These are phyloP conservation scores for Turritopsis dohrnii DNA, from an alignment of 30 jellyfish, hydroid and myxozoan genomes.

Conservation along the genomic window DNA sequence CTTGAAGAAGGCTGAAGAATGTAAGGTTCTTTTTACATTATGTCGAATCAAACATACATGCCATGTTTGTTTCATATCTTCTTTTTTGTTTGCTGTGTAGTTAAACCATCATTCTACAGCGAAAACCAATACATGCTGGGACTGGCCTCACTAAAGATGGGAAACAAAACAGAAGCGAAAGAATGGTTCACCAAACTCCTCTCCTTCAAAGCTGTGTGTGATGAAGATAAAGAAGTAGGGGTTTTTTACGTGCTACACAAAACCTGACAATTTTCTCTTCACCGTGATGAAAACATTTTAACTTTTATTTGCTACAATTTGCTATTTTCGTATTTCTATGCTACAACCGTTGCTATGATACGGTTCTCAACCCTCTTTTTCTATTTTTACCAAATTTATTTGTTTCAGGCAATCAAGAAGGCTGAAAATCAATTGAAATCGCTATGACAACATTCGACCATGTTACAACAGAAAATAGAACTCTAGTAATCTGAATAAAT, in stretches of 20 bases:
- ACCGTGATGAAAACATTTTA: too few relatives aligned
- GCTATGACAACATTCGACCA: too few relatives aligned
- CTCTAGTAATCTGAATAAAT: too few relatives aligned
- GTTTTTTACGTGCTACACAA: not conserved
- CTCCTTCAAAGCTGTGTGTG: conserved; percentile 35
- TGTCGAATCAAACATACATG: not conserved
- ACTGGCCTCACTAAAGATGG: conserved; percentile 39
- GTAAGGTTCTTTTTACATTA: conserved; percentile 33
- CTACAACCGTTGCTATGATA: too few relatives aligned
- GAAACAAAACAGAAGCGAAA: conserved; percentile 64
- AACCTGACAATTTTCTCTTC: not conserved
- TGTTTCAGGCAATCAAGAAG: too few relatives aligned
- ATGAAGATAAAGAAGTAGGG: conserved; percentile 56
- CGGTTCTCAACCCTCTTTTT: too few relatives aligned
- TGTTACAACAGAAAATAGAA: too few relatives aligned
- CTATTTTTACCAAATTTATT: too few relatives aligned
- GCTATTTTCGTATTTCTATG: too few relatives aligned
- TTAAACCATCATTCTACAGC: conserved; percentile 77
- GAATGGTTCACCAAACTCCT: conserved; percentile 57
- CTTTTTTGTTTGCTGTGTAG: conserved; percentile 26
- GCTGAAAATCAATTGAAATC: too few relatives aligned
- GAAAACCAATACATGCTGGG: conserved; percentile 81
- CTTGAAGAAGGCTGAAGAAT: conserved; percentile 59
- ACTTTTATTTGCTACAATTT: too few relatives aligned
- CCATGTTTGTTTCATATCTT: not conserved